These are phyloP conservation scores for Balanococcus diminutus DNA, from an alignment of 2,888 invertebrate genomes.

Conservation along the genomic window DNA sequence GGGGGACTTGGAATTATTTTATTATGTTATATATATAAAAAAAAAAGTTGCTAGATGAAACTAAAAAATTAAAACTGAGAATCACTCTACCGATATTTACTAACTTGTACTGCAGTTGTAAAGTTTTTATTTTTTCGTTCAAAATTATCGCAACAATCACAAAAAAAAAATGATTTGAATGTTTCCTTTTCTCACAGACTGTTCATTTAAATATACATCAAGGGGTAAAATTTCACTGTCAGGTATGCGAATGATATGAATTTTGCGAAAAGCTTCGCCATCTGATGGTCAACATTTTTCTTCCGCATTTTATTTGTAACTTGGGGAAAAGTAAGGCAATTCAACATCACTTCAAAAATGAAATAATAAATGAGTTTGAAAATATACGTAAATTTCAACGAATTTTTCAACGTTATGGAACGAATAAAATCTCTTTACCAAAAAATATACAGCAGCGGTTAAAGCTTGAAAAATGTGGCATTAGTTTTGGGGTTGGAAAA, in stretches of 20 bases:
- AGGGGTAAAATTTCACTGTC: neutral
- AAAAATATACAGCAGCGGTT: neutral
- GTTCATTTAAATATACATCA: neutral
- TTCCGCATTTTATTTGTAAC: neutral
- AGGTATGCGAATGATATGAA: neutral
- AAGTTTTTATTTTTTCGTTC: too few species aligned
- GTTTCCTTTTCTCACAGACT: neutral
- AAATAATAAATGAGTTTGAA: slow-evolving; percentile 19
- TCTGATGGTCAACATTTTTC: slow-evolving; percentile 14
- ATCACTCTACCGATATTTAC: too few species aligned
- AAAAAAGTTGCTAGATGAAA: too few species aligned
- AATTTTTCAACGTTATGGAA: slow-evolving; percentile 19
- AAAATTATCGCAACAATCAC: too few species aligned
- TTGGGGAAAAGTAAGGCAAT: neutral
- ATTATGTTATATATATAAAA: too few species aligned
- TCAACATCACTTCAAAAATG: neutral
- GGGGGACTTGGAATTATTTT: too few species aligned
- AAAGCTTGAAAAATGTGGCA: slow-evolving; percentile 27
- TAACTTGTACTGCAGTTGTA: too few species aligned
- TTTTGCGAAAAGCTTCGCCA: neutral
- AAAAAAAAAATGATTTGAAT: neutral
- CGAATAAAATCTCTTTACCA: slow-evolving; percentile 10
- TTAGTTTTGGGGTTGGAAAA: neutral
- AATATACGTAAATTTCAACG: slow-evolving; percentile 14
- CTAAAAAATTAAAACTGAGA: too few species aligned